These are phyloP conservation scores for Calliphora vomitoria DNA, from an alignment of 2,888 invertebrate species.

Conservation along the genomic window DNA sequence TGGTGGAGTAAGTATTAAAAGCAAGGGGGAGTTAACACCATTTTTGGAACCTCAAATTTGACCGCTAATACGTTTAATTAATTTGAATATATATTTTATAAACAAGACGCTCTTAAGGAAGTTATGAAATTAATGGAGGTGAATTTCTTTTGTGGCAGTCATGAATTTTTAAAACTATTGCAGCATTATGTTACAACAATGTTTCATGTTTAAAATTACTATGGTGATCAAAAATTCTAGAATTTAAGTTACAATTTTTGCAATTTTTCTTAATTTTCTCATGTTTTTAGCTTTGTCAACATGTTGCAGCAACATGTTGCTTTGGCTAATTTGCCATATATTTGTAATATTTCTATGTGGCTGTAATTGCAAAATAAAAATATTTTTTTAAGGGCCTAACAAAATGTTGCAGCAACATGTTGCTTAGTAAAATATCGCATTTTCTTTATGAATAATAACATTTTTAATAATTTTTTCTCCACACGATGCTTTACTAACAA, in stretches of 20 bases:
- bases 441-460: not conserved
- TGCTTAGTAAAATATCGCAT: not conserved
- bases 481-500: not conserved
- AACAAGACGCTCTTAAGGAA: not conserved
- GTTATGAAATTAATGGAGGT: not conserved
- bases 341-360: not conserved
- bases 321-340: not conserved
- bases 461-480: not conserved
- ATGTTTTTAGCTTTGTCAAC: not conserved
- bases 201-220: no score
- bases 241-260: no score
- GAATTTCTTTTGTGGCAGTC: not conserved
- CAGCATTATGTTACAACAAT: no score
- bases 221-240: no score
- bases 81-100: constrained; percentile 3
- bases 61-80: constrained; percentile 7
- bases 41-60: constrained; percentile 5
- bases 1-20: not conserved
- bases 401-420: constrained; percentile 25
- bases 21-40: not conserved
- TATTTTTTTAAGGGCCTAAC: not conserved
- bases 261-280: no score
- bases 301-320: constrained; percentile 33
- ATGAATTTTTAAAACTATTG: not conserved
- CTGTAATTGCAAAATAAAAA: no score